A percentile compares a stretch with the other conserved stretches of the same genome.
These are phyloP conservation scores for Etheostoma spectabile DNA, from an alignment of 2,113 vertebrate genomes.

Conservation along the genomic window DNA sequence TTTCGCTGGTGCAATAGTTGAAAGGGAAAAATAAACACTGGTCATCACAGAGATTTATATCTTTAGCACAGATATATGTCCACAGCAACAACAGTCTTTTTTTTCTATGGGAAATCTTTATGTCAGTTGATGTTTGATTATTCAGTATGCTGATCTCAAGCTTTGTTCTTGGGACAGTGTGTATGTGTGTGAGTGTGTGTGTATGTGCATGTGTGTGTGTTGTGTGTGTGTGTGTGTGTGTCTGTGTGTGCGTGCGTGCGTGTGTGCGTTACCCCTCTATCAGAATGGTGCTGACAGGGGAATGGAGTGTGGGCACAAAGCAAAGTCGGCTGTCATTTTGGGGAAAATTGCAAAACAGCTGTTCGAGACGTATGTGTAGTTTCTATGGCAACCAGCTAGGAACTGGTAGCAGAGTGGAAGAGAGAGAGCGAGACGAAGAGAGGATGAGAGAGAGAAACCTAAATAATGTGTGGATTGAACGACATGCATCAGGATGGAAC, in stretches of 20 bases:
- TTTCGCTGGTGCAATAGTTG: conserved; percentile 1
- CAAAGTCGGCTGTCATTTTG: conserved; percentile 57
- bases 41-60: background rate
- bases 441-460: conserved; percentile 13
- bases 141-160: conserved; percentile 11
- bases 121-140: conserved; percentile 23
- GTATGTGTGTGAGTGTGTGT: background rate
- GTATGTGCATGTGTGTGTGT: conserved; percentile 4
- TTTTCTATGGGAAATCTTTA: background rate
- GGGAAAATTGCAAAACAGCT: conserved; percentile 77
- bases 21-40: background rate
- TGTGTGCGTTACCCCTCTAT: background rate
- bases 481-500: background rate
- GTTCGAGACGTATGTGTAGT: conserved; percentile 68
- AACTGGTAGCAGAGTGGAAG: conserved; percentile 19
- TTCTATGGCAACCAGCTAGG: conserved; percentile 78
- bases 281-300: conserved; percentile 10
- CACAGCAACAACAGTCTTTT: conserved; percentile 16
- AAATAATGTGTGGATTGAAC: conserved; percentile 14
- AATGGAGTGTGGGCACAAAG: conserved; percentile 36
- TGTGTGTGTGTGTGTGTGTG: conserved; percentile 6
- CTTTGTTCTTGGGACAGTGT: background rate
- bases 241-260: background rate
- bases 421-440: conserved; percentile 3
- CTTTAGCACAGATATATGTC: background rate